Percentiles rank a stretch among this genome's conserved stretches.
phyloP scores from a whole-genome alignment of 2,113 vertebrate genomes.

The Syngnathus typhle region DNA sequence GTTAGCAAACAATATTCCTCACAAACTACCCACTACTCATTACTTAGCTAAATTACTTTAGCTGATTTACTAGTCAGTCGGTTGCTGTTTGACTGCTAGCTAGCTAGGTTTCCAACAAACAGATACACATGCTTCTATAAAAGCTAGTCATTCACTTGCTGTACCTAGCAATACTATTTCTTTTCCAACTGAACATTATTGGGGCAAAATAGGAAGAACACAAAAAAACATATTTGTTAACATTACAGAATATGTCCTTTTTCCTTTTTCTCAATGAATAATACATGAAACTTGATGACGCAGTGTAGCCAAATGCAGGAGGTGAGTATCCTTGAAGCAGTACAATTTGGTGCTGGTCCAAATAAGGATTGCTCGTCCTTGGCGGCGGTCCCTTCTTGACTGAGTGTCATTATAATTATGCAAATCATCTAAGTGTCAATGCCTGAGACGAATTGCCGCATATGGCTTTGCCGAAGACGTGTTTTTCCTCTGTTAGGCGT shows the following conservation, averaged over 20 bases:
- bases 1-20: no score
- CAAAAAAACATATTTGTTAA: not conserved
- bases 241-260: not conserved
- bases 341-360: not conserved
- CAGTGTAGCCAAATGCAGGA: not conserved
- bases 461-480: conserved; percentile 6
- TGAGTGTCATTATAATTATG: conserved; percentile 1
- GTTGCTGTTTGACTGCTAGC: not conserved
- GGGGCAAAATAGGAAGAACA: not conserved
- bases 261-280: not conserved
- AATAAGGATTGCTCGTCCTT: conserved; percentile 1
- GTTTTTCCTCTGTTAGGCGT: conserved; percentile 11
- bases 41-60: not conserved
- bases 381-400: not conserved
- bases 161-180: not conserved
- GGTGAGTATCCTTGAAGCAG: not conserved
- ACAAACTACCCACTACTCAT: not conserved
- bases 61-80: not conserved
- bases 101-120: not conserved
- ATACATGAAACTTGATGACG: not conserved
- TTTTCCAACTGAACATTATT: not conserved
- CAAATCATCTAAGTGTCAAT: conserved; percentile 2
- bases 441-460: not conserved
- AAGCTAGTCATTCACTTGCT: no score
- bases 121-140: not conserved